A percentile compares a stretch with the other conserved stretches of the same genome.
Evolutionary conservation across 2,113 vertebrate genomes (phyloP).

Genomic region (Zapornia atra): DNA sequence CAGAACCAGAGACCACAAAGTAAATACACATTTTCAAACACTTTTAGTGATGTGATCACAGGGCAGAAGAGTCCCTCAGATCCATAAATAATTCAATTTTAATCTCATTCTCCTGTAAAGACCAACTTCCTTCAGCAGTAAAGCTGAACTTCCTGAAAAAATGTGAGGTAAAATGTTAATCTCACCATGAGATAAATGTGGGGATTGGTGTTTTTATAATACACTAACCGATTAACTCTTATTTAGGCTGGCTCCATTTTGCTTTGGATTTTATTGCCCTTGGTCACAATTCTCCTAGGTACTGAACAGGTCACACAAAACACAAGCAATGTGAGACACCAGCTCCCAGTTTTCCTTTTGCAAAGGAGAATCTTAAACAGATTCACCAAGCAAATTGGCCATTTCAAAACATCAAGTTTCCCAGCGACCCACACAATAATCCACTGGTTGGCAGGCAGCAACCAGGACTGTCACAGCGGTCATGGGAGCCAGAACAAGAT

Average conservation of each 20-base stretch:
- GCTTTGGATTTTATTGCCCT: background rate
- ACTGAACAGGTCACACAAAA: background rate
- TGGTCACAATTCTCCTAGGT: background rate
- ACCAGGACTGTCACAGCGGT: background rate
- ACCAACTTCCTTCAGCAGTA: background rate
- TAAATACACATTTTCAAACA: constrained; percentile 1
- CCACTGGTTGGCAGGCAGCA: background rate
- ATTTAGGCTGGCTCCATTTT: background rate
- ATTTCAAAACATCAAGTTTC: background rate
- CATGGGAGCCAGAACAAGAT: background rate
- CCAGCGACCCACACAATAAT: background rate
- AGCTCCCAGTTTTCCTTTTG: background rate
- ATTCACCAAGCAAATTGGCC: background rate
- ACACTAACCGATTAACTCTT: background rate
- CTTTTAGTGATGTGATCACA: background rate
- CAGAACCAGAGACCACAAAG: constrained; percentile 13
- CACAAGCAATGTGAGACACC: background rate
- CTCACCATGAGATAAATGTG: background rate
- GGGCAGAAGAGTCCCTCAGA: background rate
- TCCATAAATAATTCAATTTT: background rate
- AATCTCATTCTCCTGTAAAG: background rate
- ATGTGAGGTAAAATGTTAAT: background rate
- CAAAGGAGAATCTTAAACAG: background rate
- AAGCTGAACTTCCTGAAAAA: background rate
- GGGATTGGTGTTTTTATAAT: background rate